Evolutionary conservation across 2,888 invertebrate genomes (phyloP), one percentile per base, ranked within the genome.

Genomic region (Rapana venosa): DNA sequence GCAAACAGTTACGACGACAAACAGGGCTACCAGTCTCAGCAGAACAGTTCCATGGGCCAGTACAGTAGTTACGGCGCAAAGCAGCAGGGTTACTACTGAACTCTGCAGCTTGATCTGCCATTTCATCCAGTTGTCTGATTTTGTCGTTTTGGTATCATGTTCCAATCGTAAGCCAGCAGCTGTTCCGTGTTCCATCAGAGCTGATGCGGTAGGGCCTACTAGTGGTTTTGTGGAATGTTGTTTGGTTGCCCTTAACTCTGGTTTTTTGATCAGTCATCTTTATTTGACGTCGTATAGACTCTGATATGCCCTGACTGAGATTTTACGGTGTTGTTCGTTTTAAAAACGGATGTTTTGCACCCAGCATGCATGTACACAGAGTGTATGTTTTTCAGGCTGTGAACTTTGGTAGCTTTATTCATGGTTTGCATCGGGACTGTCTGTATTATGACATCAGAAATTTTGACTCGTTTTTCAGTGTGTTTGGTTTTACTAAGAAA

Each of bases 41-140:
- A 83, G 81, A 83, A 30, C 81, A 83, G 26, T 22, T 22, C 47
- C 81, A 22, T 47, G 81, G 47, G 77, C 13, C 77, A 79, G 77
- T 79, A 79, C 35, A 35, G 32, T 35, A 8, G 20, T 66, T 83
- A 83, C 20, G 26, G 26, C 26, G 36, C 22, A 47, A 83, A 83
- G 26, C 81, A 83, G 47, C 81, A 47, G 36, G 22, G 81, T 47
- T 83, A 83, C 81, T 83, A 47, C 81, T 83, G 47, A 83, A 8
- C 17, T 15, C 30, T 26, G 6, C 22, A 13, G 32, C 6, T 4
- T 17, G 35, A 35, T 30, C 32, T 35, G 79, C 8, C 74, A 13
- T 61, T 61, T 61, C 61, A 61, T 61, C 61, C 61, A 20, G 61
- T 61, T 22, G 61, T 61, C 61, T 22, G 15, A 13, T 20, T 79